Percentiles rank a stretch among this genome's conserved stretches.
These are phyloP conservation scores for Sebastes hubbsi DNA, from an alignment of 2,797 vertebrate genomes.

Conservation along the genomic window DNA sequence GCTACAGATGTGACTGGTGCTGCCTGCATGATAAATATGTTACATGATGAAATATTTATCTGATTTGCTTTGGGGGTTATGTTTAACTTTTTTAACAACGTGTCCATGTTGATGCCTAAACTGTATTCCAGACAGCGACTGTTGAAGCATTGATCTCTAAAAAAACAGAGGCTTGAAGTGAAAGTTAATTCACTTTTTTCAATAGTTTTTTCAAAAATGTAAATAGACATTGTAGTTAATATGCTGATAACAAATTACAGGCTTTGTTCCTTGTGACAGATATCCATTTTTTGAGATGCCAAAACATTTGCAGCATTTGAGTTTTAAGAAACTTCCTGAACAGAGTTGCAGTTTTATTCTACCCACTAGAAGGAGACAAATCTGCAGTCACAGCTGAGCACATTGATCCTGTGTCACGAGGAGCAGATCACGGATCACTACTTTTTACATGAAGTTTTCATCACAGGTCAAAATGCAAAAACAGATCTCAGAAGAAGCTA, in stretches of 20 bases:
- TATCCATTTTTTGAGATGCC: constrained; percentile 16
- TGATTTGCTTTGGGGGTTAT: constrained; percentile 34
- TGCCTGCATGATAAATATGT: constrained; percentile 67
- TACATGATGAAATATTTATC: constrained; percentile 46
- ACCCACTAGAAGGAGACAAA: constrained; percentile 75
- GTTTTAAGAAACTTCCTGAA: not conserved
- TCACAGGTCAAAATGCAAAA: constrained; percentile 21
- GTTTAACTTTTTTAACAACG: constrained; percentile 17
- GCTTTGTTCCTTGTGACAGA: constrained; percentile 15
- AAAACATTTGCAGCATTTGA: constrained; percentile 23
- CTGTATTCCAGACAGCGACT: constrained; percentile 57
- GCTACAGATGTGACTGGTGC: constrained; percentile 57
- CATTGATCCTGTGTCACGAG: not conserved
- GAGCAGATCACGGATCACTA: not conserved
- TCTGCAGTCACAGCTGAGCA: constrained; percentile 14
- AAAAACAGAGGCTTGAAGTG: not conserved
- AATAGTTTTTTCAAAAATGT: constrained; percentile 45
- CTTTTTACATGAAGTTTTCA: constrained; percentile 27
- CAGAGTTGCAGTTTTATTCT: constrained; percentile 22
- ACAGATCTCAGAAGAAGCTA: constrained; percentile 5
- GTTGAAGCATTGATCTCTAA: constrained; percentile 26
- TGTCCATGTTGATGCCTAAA: constrained; percentile 41
- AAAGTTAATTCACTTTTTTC: constrained; percentile 28
- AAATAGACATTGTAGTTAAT: constrained; percentile 51
- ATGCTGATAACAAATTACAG: constrained; percentile 10